These are phyloP conservation scores for Mystacides longicornis DNA, from an alignment of 2,888 invertebrate species.

Conservation along the genomic window DNA sequence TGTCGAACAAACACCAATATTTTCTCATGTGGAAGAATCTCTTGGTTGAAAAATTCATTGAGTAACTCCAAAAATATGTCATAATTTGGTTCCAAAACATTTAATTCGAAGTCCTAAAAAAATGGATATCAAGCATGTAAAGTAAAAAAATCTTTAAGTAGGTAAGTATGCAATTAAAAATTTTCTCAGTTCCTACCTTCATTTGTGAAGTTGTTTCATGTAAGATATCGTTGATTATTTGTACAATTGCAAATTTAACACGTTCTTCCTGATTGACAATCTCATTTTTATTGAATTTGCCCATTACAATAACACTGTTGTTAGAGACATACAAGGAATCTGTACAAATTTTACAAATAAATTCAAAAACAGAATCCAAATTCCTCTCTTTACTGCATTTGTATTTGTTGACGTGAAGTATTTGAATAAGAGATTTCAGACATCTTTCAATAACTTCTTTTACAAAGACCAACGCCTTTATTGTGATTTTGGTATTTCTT, in stretches of 20 bases:
- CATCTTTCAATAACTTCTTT: conserved; percentile 9
- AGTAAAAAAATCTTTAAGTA: not conserved
- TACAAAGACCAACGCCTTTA: conserved; percentile 6
- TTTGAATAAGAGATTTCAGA: conserved; percentile 7
- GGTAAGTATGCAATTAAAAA: not conserved
- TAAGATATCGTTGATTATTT: conserved; percentile 5
- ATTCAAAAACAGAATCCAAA: conserved; percentile 17
- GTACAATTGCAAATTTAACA: not conserved
- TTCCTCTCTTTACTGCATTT: conserved; percentile 12
- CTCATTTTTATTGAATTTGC: not conserved
- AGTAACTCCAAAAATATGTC: conserved; percentile 18
- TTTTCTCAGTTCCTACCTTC: conserved; percentile 11
- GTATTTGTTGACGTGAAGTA: conserved; percentile 14
- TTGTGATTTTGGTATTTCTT: conserved; percentile 2
- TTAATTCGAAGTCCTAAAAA: conserved; percentile 18
- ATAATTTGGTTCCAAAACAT: conserved; percentile 14
- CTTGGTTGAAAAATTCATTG: conserved; percentile 12
- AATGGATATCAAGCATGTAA: not conserved
- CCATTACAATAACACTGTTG: not conserved
- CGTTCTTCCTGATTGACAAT: conserved; percentile 6
- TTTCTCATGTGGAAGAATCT: conserved; percentile 1
- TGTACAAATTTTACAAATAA: conserved; percentile 18
- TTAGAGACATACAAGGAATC: conserved; percentile 18
- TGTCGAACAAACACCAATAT: conserved; percentile 11
- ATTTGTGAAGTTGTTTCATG: conserved; percentile 7